Percentiles rank a stretch among this genome's conserved stretches.
Evolutionary conservation across 2,888 invertebrate species (phyloP).

Genomic region (Oxyscelio sp.): DNA sequence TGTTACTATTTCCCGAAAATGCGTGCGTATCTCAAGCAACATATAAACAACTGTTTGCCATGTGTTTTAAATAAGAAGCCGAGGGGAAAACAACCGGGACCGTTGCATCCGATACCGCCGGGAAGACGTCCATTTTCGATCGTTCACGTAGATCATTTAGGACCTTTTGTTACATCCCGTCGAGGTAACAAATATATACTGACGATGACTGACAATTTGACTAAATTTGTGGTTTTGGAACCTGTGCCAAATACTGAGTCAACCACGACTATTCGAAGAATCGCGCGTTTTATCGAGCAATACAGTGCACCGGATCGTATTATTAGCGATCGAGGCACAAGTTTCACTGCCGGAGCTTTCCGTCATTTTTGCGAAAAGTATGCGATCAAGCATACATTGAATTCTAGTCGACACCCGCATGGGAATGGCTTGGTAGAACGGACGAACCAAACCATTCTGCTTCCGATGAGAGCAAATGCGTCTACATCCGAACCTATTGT

Average conservation of each 20-base stretch:
- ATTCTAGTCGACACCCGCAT: too few relatives aligned
- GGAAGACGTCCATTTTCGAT: conserved; percentile 68
- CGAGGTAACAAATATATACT: conserved; percentile 60
- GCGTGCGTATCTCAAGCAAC: conserved; percentile 65
- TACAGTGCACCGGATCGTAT: conserved; percentile 39
- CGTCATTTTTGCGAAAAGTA: too few relatives aligned
- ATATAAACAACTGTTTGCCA: conserved; percentile 67
- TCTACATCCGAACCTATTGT: too few relatives aligned
- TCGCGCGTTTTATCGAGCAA: conserved; percentile 58
- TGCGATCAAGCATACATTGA: too few relatives aligned
- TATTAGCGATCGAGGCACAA: not conserved
- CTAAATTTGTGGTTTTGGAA: conserved; percentile 51
- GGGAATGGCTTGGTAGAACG: too few relatives aligned
- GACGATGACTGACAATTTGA: conserved; percentile 51
- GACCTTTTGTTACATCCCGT: conserved; percentile 25
- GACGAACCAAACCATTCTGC: too few relatives aligned
- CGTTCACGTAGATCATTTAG: conserved; percentile 63
- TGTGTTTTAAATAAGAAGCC: conserved; percentile 60
- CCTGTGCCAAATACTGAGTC: conserved; percentile 63
- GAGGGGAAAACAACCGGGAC: conserved; percentile 70
- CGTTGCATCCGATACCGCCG: conserved; percentile 70
- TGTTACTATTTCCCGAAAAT: conserved; percentile 57
- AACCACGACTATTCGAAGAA: conserved; percentile 26
- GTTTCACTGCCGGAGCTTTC: too few relatives aligned
- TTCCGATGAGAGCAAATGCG: too few relatives aligned